Evolutionary conservation across 2,888 invertebrate species (phyloP).

Genomic region (Lordiphosa fenestrarum): DNA sequence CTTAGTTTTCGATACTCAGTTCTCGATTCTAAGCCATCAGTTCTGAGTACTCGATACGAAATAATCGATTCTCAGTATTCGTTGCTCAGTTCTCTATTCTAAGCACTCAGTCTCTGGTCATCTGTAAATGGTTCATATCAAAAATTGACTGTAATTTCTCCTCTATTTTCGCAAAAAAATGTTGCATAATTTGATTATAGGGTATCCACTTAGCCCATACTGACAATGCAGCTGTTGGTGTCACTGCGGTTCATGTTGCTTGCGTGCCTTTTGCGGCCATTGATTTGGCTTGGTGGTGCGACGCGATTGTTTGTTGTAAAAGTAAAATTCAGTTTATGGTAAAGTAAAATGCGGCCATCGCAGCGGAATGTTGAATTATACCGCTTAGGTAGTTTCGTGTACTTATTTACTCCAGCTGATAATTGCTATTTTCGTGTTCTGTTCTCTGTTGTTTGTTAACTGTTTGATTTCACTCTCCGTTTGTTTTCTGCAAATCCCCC

Average conservation of each 20-base stretch:
- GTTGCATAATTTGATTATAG: too few relatives aligned
- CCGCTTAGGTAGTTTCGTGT: not conserved
- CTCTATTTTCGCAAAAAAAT: too few relatives aligned
- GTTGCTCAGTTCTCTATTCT: too few relatives aligned
- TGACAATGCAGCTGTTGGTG: constrained; percentile 13
- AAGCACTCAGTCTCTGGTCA: too few relatives aligned
- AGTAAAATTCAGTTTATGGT: constrained; percentile 48
- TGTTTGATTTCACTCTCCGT: constrained; percentile 10
- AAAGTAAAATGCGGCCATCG: constrained; percentile 35
- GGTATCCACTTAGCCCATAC: not conserved
- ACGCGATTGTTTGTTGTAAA: constrained; percentile 34
- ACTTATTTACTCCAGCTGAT: not conserved
- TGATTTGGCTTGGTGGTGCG: constrained; percentile 57
- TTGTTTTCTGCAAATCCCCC: constrained; percentile 20
- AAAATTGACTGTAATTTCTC: too few relatives aligned
- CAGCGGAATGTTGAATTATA: not conserved
- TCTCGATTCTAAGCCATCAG: too few relatives aligned
- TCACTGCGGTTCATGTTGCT: constrained; percentile 18
- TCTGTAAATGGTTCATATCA: too few relatives aligned
- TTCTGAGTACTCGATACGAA: too few relatives aligned
- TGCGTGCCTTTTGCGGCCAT: constrained; percentile 46
- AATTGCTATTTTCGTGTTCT: constrained; percentile 8
- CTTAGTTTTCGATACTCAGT: too few relatives aligned
- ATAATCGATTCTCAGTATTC: too few relatives aligned
- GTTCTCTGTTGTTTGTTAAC: constrained; percentile 20